Conservation (phyloP, 2,797 vertebrate genomes). For the Zalophus californianus region DNA sequence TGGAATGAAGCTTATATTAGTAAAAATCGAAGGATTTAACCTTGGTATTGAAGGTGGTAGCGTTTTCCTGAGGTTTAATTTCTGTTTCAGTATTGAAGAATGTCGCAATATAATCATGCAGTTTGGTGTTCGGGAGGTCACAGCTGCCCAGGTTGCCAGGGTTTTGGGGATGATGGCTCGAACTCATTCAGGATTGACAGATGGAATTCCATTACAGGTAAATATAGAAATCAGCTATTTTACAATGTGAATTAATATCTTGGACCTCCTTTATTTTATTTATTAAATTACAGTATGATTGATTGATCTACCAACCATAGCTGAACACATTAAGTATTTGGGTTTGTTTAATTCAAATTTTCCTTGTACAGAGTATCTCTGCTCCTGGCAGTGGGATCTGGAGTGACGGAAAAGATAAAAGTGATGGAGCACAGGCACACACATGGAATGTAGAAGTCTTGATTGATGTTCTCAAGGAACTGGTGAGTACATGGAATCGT, state of each 20-base stretch:
- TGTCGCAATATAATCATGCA: constrained; percentile 99
- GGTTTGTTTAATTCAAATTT: constrained; percentile 65
- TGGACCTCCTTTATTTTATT: constrained; percentile 1
- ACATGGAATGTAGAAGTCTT: constrained; percentile 99
- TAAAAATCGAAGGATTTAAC: not conserved
- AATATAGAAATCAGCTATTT: constrained; percentile 67
- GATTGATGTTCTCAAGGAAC: constrained; percentile 98
- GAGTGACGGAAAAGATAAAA: constrained; percentile 99
- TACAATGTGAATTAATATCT: not conserved
- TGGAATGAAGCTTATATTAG: not conserved
- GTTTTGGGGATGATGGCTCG: constrained; percentile 99
- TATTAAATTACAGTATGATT: not conserved
- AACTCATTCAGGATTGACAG: constrained; percentile 97
- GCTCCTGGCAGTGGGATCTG: constrained; percentile 99
- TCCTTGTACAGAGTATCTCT: constrained; percentile 93
- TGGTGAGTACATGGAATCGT: constrained; percentile 90
- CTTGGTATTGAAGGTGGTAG: not conserved
- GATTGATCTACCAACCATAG: not conserved
- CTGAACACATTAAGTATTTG: not conserved
- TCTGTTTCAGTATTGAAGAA: constrained; percentile 94
- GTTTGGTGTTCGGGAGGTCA: constrained; percentile 98
- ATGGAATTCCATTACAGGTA: constrained; percentile 98
- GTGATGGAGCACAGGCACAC: constrained; percentile 96
- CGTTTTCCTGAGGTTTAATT: constrained; percentile 60
- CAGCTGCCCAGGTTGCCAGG: constrained; percentile 98